A percentile compares a stretch with the other conserved stretches of the same genome.
Evolutionary conservation across 2,797 vertebrate species (phyloP).

Genomic region (Knipowitschia caucasica): DNA sequence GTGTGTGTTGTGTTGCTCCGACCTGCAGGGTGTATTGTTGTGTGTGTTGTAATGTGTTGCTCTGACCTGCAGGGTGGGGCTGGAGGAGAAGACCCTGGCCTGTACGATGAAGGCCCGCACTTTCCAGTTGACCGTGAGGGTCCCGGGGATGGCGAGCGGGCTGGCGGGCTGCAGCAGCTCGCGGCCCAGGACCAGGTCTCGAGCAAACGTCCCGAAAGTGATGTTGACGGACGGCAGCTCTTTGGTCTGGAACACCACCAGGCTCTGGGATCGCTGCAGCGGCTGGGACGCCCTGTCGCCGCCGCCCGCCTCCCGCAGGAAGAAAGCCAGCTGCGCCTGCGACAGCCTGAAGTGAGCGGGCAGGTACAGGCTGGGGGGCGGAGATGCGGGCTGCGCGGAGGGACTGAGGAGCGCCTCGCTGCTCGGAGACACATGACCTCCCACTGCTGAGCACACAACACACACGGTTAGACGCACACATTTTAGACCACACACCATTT

Average conservation of each 20-base stretch:
- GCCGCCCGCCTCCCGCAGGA: constrained; percentile 80
- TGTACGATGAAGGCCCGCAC: constrained; percentile 94
- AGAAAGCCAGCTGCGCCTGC: constrained; percentile 94
- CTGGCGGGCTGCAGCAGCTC: constrained; percentile 92
- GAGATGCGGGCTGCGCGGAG: constrained; percentile 60
- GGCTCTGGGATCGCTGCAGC: constrained; percentile 89
- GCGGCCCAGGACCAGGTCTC: constrained; percentile 87
- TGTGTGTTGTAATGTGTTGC: too few relatives aligned
- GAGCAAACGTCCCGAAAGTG: constrained; percentile 88
- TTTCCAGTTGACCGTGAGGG: constrained; percentile 96
- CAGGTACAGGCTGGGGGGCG: constrained; percentile 75
- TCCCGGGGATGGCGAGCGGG: constrained; percentile 87
- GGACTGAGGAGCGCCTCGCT: constrained; percentile 77
- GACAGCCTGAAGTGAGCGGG: constrained; percentile 94
- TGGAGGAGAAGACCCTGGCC: constrained; percentile 84
- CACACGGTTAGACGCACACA: background rate
- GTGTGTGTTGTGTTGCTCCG: too few relatives aligned
- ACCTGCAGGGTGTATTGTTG: too few relatives aligned
- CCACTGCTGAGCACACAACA: constrained; percentile 70
- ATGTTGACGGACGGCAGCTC: constrained; percentile 92
- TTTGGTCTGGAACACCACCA: constrained; percentile 97
- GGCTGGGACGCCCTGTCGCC: constrained; percentile 51
- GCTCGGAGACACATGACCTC: constrained; percentile 80
- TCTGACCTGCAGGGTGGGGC: constrained; percentile 89
- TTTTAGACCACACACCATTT: too few relatives aligned